phyloP scores from a whole-genome alignment of 2,797 vertebrate genomes.

The Acestrorhynchus altus region DNA sequence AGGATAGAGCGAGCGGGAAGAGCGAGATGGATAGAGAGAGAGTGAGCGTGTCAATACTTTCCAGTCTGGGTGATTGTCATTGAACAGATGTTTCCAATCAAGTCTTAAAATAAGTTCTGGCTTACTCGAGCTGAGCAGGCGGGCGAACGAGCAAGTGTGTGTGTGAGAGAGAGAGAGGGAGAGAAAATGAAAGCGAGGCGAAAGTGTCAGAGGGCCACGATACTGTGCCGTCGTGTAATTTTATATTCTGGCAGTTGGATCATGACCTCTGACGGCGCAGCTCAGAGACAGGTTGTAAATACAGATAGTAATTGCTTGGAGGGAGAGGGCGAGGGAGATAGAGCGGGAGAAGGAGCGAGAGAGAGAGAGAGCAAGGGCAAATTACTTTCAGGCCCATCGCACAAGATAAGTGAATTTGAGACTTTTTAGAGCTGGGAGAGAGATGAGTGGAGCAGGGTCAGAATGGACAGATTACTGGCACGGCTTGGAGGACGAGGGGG shows the following conservation, averaged over 20 bases:
- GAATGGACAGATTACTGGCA: conserved; percentile 53
- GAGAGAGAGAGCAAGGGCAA: conserved; percentile 34
- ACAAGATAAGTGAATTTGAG: conserved; percentile 54
- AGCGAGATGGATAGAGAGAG: background rate
- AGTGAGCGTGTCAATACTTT: conserved; percentile 28
- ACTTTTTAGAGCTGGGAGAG: conserved; percentile 50
- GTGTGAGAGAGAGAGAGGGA: background rate
- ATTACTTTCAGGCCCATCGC: conserved; percentile 50
- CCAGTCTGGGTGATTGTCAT: conserved; percentile 34
- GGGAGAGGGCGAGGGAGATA: conserved; percentile 38
- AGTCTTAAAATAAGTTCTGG: conserved; percentile 38
- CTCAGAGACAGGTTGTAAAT: conserved; percentile 59
- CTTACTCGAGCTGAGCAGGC: background rate
- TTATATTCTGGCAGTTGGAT: conserved; percentile 55
- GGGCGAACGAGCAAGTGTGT: background rate
- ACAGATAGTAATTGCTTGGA: conserved; percentile 54
- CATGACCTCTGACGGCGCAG: conserved; percentile 54
- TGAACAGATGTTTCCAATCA: conserved; percentile 46
- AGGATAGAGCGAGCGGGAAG: conserved; percentile 14
- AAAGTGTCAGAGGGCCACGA: conserved; percentile 42
- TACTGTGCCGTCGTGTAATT: conserved; percentile 47
- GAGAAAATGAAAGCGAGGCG: conserved; percentile 36
- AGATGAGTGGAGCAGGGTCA: conserved; percentile 50
- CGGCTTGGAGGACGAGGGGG: conserved; percentile 33
- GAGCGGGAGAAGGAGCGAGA: conserved; percentile 5